Evolutionary conservation across 2,797 vertebrate genomes (phyloP), one percentile per base, ranked within the genome.

Genomic region (Pipistrellus pygmaeus): DNA sequence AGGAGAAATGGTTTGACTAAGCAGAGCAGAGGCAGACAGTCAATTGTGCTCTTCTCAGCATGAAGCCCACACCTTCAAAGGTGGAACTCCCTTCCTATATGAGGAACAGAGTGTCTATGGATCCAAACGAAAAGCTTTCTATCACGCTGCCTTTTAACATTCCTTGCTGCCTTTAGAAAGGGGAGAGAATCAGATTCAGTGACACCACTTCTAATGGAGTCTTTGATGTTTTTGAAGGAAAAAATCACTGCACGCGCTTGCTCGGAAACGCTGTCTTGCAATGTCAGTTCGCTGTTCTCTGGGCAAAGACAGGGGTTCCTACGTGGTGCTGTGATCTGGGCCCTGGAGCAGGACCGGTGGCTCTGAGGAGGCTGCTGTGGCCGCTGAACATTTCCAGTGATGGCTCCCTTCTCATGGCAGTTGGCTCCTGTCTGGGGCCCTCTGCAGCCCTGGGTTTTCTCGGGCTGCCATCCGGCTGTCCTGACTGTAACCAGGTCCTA

Each of bases 201-300:
- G 77, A 91, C 69, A 78, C 51, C 66, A 82, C 87, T 89, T 85
- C 89, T 91, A 80, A 85, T 73, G 87, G 76, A 87, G 41, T 82
- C 80, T 93, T 73, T 91, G 89, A 92, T 68, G 35, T 66, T 88
- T 92, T 69, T 93, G 64, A 95, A 85, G 85, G 77, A 81, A 87
- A 75, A 76, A 82, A 72, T 53, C 73, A 66, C 38, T 51, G 25
- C 57, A 20, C 0, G 1, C 25, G 21, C 41, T 88, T 10, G 11
- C 64, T 72, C 8, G 69, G 91, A 94, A 86, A 62, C 25, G 27
- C 85, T 88, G 71, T 76, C 86, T 96, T 12, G 6, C 14, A 35
- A 25, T 51, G 77, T 78, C 25, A 18, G 21, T n/a, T 84, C 81
- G 35, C 55, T 87, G 84, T 80, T 62, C 27, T 25, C n/a, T 1